A percentile compares a stretch with the other conserved stretches of the same genome.
Evolutionary conservation across 2,797 vertebrate species (phyloP).

Genomic region (Tinamus major): DNA sequence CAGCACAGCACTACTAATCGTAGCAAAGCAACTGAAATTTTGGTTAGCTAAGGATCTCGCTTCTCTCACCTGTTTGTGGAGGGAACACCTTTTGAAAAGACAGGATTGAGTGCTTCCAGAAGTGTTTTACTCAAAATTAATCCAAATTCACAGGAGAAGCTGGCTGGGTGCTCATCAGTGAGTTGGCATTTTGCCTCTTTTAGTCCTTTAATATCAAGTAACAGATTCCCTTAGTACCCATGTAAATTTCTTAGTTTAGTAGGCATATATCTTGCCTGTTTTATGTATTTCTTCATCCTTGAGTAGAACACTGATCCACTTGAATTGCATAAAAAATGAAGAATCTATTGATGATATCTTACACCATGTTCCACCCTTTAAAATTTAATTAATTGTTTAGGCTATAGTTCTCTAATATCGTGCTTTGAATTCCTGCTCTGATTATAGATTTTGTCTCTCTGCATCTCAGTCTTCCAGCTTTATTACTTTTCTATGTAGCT

Average conservation of each 20-base stretch:
- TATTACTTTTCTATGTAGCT: background rate
- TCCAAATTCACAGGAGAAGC: background rate
- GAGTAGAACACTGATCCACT: background rate
- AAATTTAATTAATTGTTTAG: conserved; percentile 53
- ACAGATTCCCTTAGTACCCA: background rate
- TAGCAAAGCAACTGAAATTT: background rate
- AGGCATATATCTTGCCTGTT: background rate
- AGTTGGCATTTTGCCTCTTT: background rate
- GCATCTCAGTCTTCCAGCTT: background rate
- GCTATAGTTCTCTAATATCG: background rate
- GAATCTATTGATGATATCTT: background rate
- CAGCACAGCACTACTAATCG: background rate
- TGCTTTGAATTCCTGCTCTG: background rate
- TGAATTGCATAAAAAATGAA: background rate
- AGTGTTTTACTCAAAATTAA: background rate
- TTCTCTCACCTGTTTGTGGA: background rate
- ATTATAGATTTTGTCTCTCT: conserved; percentile 22
- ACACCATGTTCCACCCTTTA: background rate
- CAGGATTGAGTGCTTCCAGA: background rate
- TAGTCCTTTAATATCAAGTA: background rate
- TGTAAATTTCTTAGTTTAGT: background rate
- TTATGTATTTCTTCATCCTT: background rate
- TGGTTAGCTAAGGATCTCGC: background rate
- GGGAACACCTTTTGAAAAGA: background rate
- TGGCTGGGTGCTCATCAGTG: background rate